Base-by-base conservation (phyloP, 2,797 vertebrate species). In the Sphenodon punctatus region DNA sequence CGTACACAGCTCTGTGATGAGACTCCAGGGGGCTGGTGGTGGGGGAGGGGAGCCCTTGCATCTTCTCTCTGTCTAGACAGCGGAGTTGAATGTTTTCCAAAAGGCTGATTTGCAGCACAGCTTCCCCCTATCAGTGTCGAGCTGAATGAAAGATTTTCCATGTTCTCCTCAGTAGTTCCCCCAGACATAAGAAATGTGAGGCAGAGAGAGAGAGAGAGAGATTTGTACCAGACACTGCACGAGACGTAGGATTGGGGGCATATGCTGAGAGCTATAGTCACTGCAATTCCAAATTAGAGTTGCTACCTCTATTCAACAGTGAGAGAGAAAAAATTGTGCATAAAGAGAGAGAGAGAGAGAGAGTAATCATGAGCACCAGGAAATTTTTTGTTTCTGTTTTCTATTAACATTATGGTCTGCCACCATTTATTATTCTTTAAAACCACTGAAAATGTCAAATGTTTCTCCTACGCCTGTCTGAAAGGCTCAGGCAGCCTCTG, bases 51-150 rank as follows among this genome's bases (percentile, higher is more conserved):
- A 80, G 79, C 71, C 78, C 84, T 84, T 80, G 66, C 88, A 92
- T 90, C 88, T 92, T 82, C 81, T 75, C 82, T 87, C 89, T 92
- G 93, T 94, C 92, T 94, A 95, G 94, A 95, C 93, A 92, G 89
- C 86, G 86, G 86, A 77, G 84, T 88, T 92, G 93, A 94, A 94
- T 91, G 88, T 85, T 94, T 94, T 93, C 93, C 90, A 90, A 87
- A 81, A 89, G 74, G 74, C 88, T 87, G 84, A 88, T 87, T 83
- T 74, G 38, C 58, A 83, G 86, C 74, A n/a, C n/a, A 90, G 86
- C 68, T 80, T 81, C 79, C 65, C 65, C 87, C 82, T 88, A 66
- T 66, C 8, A 0, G 39, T 75, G 64, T 77, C 87, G 48, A 61
- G 41, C 79, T 80, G 89, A 87, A 82, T 19, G 32, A 92, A 61